Evolutionary conservation across 1,140 invertebrate genomes (phyloP).

Genomic region (Gryon sp.): DNA sequence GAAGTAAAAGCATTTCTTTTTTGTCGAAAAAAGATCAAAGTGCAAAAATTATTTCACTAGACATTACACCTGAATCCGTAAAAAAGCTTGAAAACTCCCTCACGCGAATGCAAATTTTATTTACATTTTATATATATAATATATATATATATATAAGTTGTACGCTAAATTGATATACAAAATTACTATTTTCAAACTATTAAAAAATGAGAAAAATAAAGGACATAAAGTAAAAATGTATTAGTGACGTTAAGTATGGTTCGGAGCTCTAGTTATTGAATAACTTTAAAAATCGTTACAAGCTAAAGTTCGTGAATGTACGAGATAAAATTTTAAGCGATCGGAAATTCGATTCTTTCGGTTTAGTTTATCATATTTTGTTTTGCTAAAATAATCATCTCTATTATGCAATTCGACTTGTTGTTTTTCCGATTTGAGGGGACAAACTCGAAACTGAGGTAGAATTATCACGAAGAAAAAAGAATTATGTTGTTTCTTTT

Average conservation of each 20-base stretch:
- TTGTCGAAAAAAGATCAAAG: neutral
- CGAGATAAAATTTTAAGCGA: slow-evolving; percentile 39
- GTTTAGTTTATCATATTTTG: slow-evolving; percentile 14
- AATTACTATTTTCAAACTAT: too few relatives aligned
- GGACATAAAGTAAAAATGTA: slow-evolving; percentile 48
- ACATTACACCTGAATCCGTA: slow-evolving; percentile 10
- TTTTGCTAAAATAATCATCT: slow-evolving; percentile 48
- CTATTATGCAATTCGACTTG: slow-evolving; percentile 2
- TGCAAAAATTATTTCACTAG: slow-evolving; percentile 4
- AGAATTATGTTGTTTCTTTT: too few relatives aligned
- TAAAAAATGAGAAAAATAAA: too few relatives aligned
- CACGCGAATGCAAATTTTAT: slow-evolving; percentile 43
- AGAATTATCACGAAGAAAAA: slow-evolving; percentile 25
- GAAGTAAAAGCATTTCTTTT: too few relatives aligned
- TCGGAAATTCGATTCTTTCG: slow-evolving; percentile 34
- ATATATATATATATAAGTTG: too few relatives aligned
- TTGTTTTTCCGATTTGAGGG: slow-evolving; percentile 18
- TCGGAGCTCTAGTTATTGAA: slow-evolving; percentile 33
- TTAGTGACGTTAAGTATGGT: slow-evolving; percentile 29
- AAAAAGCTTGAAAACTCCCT: slow-evolving; percentile 24
- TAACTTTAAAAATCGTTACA: slow-evolving; percentile 21
- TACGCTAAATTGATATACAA: slow-evolving; percentile 39
- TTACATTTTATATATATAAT: slow-evolving; percentile 46
- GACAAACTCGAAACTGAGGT: slow-evolving; percentile 43
- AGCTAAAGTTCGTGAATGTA: slow-evolving; percentile 33